Evolutionary conservation across 2,888 invertebrate genomes (phyloP), one percentile per base, ranked within the genome.

Genomic region (Papilio demoleus): DNA sequence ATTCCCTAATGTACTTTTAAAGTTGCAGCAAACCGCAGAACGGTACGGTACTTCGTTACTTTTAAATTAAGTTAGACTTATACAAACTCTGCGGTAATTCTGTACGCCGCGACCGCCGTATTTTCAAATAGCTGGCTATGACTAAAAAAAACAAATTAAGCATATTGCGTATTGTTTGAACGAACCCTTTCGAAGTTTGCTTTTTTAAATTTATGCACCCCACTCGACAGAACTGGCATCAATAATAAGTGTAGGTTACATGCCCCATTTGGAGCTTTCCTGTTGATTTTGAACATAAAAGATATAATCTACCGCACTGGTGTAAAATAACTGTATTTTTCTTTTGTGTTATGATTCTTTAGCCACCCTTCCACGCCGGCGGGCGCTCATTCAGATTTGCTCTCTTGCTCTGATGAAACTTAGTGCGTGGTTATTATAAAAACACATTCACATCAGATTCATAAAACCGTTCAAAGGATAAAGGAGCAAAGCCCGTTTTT

Each of bases 221-320:
- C 92, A 90, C 84, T 75, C 71, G 68, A 79, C 77, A 80, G 79
- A 78, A 74, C 76, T 79, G 84, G 88, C 90, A 86, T 88, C 89
- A 86, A 87, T 88, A 88, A 87, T 90, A 92, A 92, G 91, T 92
- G 88, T 92, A 89, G 91, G 92, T 92, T 92, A 92, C 90, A 92
- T 91, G 91, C 90, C 88, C 90, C 90, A 92, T 92, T 92, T 90
- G 86, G 85, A 90, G 84, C 88, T 86, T 91, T 92, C 92, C 92
- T 91, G 92, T 92, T 91, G 92, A 91, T 90, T 91, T 92, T 91
- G 81, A 87, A 83, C 87, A 90, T 90, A 88, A 91, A 89, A 88
- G 91, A 91, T 92, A 90, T 90, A 90, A 92, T 91, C 91, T 92
- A 91, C 92, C 92, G 82, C 92, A 88, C 79, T 90, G 86, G 91